These are phyloP conservation scores for Cercopithecus mitis DNA, from an alignment of 2,797 vertebrate genomes.

Conservation along the genomic window DNA sequence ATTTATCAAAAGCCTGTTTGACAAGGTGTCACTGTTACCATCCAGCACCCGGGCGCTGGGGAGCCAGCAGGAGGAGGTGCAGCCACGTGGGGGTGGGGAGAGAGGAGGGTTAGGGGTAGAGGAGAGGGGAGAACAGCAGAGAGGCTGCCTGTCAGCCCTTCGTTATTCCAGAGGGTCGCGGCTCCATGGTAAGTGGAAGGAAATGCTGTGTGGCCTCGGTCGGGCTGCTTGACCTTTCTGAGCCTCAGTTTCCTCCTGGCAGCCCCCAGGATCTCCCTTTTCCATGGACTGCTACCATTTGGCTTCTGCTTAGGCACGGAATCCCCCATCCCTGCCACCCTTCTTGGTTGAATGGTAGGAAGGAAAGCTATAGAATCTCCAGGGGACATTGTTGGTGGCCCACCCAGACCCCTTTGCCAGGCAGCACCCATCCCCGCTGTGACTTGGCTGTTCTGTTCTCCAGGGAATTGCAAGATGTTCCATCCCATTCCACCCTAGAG, in stretches of 20 bases:
- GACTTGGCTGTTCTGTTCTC: neutral
- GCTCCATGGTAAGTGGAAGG: neutral
- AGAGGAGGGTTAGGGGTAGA: neutral
- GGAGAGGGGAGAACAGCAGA: neutral
- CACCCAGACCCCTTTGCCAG: neutral
- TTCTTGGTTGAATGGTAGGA: neutral
- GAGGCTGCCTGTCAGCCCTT: neutral
- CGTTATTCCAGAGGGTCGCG: neutral
- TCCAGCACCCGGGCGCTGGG: constrained; percentile 58
- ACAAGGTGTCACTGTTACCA: constrained; percentile 77
- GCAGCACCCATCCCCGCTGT: neutral
- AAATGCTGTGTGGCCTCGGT: neutral
- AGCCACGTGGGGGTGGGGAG: neutral
- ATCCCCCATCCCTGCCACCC: neutral
- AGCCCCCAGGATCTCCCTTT: neutral
- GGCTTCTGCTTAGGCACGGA: neutral
- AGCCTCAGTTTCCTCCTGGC: neutral
- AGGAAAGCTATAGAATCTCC: neutral
- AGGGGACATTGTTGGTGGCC: neutral
- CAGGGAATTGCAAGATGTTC: neutral
- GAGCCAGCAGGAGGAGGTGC: constrained; percentile 20
- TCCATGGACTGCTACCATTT: neutral
- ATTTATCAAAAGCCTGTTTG: constrained; percentile 80
- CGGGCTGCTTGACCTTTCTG: neutral
- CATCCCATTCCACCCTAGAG: neutral